A percentile compares a stretch with the other conserved stretches of the same genome.
phyloP scores from a whole-genome alignment of 1,140 invertebrate species.

The Cydia amplana region DNA sequence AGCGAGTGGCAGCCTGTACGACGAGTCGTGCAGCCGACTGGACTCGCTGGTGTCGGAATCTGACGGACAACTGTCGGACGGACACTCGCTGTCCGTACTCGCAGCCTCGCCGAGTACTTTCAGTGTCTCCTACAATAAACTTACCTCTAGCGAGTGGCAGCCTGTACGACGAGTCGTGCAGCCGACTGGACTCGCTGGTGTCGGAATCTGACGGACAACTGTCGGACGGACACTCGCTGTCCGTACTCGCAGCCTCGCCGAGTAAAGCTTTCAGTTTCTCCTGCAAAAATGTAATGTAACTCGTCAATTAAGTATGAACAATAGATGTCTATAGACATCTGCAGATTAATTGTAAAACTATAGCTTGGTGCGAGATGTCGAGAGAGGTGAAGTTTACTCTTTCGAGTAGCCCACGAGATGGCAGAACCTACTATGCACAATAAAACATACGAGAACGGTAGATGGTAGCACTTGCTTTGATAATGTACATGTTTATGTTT shows the following conservation, averaged over 20 bases:
- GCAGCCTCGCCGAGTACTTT: constrained; percentile 67
- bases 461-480: too few relatives aligned
- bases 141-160: constrained; percentile 66
- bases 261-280: constrained; percentile 82
- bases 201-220: constrained; percentile 78
- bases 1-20: constrained; percentile 63
- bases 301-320: too few relatives aligned
- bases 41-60: constrained; percentile 81
- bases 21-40: constrained; percentile 70
- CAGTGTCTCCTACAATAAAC: too few relatives aligned
- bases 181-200: constrained; percentile 73
- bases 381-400: too few relatives aligned
- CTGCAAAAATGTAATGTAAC: constrained; percentile 54
- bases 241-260: constrained; percentile 80
- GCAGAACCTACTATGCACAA: too few relatives aligned
- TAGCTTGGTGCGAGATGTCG: neutral
- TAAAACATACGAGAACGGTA: too few relatives aligned
- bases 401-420: too few relatives aligned
- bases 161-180: constrained; percentile 65
- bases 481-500: too few relatives aligned
- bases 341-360: neutral
- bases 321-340: too few relatives aligned
- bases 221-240: constrained; percentile 70
- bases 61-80: constrained; percentile 70
- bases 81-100: constrained; percentile 76